phyloP scores from a whole-genome alignment of 2,113 vertebrate genomes.

The Neopipo cinnamomea region DNA sequence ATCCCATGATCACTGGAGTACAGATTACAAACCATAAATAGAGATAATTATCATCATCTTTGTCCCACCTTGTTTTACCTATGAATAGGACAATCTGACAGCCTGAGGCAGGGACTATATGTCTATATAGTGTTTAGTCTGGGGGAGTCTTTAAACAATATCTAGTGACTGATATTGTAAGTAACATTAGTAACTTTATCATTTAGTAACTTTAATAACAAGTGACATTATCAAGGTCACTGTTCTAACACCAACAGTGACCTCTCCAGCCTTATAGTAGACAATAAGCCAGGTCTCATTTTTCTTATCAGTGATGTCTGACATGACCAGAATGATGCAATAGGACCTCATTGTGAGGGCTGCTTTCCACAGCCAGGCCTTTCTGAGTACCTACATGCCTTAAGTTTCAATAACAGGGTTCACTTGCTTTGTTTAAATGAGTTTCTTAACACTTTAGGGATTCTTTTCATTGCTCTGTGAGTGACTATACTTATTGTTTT shows the following conservation, averaged over 20 bases:
- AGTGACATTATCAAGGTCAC: background rate
- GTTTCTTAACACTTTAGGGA: background rate
- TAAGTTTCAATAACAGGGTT: background rate
- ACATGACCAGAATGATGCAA: background rate
- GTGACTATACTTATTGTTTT: conserved; percentile 5
- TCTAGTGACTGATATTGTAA: background rate
- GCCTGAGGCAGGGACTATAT: background rate
- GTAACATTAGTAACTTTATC: background rate
- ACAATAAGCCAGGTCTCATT: background rate
- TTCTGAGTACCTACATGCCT: background rate
- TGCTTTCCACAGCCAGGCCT: background rate
- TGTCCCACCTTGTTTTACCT: background rate
- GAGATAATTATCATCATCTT: background rate
- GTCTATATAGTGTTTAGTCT: background rate
- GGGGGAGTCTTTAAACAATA: background rate
- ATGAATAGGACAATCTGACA: background rate
- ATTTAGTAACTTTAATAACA: background rate
- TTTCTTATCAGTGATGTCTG: background rate
- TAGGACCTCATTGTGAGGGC: background rate
- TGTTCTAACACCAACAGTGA: background rate
- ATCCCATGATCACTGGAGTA: background rate
- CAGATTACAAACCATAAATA: background rate
- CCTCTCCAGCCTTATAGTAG: background rate
- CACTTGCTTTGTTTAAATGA: background rate
- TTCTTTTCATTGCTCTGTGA: background rate